A percentile compares a stretch with the other conserved stretches of the same genome.
phyloP scores from a whole-genome alignment of 2,888 invertebrate species.

The Melieria omissa region DNA sequence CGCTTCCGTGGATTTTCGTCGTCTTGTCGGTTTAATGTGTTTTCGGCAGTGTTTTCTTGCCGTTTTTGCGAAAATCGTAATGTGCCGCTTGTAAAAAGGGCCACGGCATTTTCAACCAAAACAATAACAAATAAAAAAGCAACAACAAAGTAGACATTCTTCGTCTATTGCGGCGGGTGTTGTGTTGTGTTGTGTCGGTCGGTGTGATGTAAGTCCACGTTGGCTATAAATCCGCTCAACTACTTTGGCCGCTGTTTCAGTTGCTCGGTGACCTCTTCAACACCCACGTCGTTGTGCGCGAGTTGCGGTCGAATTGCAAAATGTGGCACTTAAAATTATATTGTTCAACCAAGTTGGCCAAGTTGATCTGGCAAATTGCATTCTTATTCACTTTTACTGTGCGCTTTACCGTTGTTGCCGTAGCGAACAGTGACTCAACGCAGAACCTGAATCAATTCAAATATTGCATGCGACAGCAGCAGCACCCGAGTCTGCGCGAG shows the following conservation, averaged over 20 bases:
- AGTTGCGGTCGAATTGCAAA: not conserved
- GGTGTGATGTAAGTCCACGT: not conserved
- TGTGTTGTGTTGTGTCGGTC: not conserved
- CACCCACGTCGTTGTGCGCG: slow-evolving; percentile 15
- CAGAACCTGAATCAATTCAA: slow-evolving; percentile 51
- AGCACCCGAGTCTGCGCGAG: slow-evolving; percentile 69
- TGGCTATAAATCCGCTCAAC: slow-evolving; percentile 43
- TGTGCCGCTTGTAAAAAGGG: too few relatives aligned
- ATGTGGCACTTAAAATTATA: not conserved
- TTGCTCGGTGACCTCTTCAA: slow-evolving; percentile 33
- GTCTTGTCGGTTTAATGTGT: not conserved
- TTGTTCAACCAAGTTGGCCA: too few relatives aligned
- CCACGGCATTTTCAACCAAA: too few relatives aligned
- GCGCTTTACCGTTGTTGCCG: not conserved
- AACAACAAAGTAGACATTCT: too few relatives aligned
- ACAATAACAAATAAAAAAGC: too few relatives aligned
- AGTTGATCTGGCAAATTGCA: too few relatives aligned
- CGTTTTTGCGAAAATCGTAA: too few relatives aligned
- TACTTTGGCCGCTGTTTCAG: slow-evolving; percentile 47
- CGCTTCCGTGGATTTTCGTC: not conserved
- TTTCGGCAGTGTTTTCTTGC: not conserved
- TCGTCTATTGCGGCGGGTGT: too few relatives aligned
- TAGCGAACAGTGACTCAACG: slow-evolving; percentile 38
- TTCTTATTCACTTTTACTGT: not conserved
- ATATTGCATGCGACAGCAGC: slow-evolving; percentile 68